Conservation (phyloP, 2,888 invertebrate genomes). For the Tridacna gigas region DNA sequence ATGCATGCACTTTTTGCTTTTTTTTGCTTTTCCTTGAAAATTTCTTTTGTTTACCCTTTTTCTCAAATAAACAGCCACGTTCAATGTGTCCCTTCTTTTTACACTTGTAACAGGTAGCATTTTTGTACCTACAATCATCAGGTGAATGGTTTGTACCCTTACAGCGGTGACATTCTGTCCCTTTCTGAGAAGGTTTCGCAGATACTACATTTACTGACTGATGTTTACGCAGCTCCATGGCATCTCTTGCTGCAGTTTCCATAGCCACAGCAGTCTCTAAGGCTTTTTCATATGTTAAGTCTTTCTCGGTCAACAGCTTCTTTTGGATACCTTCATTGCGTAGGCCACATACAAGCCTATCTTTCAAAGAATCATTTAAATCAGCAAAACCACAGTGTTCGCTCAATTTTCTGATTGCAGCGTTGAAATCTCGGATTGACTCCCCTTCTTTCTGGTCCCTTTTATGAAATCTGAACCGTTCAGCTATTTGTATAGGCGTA, state of each 20-base stretch:
- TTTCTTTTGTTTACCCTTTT: neutral
- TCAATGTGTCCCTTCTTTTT: too few relatives aligned
- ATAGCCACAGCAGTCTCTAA: too few relatives aligned
- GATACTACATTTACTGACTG: neutral
- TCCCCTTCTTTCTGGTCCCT: too few relatives aligned
- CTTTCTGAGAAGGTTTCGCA: neutral
- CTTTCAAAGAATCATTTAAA: neutral
- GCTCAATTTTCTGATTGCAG: neutral
- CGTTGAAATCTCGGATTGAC: too few relatives aligned
- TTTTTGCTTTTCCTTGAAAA: neutral
- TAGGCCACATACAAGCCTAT: neutral
- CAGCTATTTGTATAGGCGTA: too few relatives aligned
- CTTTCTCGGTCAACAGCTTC: neutral
- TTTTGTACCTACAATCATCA: constrained; percentile 10
- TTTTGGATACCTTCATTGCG: neutral
- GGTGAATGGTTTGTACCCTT: constrained; percentile 30
- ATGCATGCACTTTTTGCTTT: neutral
- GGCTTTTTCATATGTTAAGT: neutral
- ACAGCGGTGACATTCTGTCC: constrained; percentile 9
- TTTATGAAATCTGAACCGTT: too few relatives aligned
- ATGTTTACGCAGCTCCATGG: constrained; percentile 22
- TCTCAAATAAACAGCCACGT: constrained; percentile 21
- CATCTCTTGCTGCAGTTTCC: constrained; percentile 38
- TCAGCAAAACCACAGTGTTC: neutral
- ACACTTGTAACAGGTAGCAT: constrained; percentile 16